phyloP scores from a whole-genome alignment of 2,888 invertebrate species.

The Drosophila engyochracea region DNA sequence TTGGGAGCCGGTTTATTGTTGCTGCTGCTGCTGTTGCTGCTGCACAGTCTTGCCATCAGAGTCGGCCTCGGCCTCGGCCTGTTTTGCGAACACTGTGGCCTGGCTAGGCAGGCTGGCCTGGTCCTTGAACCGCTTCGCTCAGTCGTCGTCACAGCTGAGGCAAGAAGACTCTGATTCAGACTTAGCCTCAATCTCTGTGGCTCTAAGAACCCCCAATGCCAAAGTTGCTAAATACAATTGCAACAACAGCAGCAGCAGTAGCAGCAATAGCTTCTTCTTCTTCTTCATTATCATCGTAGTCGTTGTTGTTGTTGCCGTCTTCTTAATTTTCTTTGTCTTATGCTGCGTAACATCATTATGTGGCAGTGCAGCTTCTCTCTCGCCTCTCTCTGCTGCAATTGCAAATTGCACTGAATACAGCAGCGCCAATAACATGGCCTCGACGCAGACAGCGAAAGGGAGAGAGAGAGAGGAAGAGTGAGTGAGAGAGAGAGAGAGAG shows the following conservation, averaged over 20 bases:
- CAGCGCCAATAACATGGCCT: constrained; percentile 28
- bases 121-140: constrained; percentile 82
- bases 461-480: constrained; percentile 10
- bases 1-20: constrained; percentile 60
- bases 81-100: constrained; percentile 40
- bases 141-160: constrained; percentile 12
- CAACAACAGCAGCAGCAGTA: constrained; percentile 20
- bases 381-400: constrained; percentile 49
- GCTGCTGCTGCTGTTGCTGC: background rate
- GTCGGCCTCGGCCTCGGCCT: constrained; percentile 40
- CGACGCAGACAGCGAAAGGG: constrained; percentile 35
- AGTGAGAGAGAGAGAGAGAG: constrained; percentile 13
- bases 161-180: constrained; percentile 7
- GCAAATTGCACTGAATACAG: constrained; percentile 61
- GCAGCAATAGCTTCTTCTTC: constrained; percentile 14
- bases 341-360: constrained; percentile 8
- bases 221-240: constrained; percentile 33
- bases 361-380: constrained; percentile 28
- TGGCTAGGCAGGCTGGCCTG: constrained; percentile 52
- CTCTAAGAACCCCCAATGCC: constrained; percentile 37
- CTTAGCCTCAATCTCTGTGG: constrained; percentile 19
- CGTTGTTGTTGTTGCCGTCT: constrained; percentile 7
- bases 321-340: constrained; percentile 17
- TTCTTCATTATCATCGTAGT: constrained; percentile 12
- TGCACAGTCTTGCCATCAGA: background rate